A percentile compares a stretch with the other conserved stretches of the same genome.
Conservation (phyloP, 2,797 vertebrate species). For the Neosalanx taihuensis region DNA sequence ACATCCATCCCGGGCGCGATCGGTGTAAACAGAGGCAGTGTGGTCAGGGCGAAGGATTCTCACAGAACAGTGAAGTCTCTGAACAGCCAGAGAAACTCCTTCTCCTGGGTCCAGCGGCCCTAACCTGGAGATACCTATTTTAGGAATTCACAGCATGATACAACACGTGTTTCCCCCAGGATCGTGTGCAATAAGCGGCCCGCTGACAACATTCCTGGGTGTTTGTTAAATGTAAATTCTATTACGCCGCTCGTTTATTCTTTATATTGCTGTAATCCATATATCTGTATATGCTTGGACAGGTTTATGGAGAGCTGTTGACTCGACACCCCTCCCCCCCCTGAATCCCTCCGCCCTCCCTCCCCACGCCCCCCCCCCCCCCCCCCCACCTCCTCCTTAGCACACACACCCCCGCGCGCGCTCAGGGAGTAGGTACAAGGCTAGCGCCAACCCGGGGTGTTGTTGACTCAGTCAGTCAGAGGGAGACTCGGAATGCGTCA, state of each 20-base stretch:
- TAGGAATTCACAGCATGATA: not conserved
- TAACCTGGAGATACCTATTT: not conserved
- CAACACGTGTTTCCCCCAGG: not conserved
- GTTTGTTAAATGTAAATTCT: not conserved
- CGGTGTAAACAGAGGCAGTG: not conserved
- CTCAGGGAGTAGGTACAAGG: not conserved
- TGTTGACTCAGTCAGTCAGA: conserved; percentile 65
- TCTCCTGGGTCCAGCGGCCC: not conserved
- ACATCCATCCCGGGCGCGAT: not conserved
- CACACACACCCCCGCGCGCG: not conserved
- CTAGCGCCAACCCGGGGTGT: conserved; percentile 40
- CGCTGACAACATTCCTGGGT: not conserved
- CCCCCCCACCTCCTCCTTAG: too few species aligned
- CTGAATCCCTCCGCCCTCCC: too few species aligned
- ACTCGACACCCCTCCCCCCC: too few species aligned
- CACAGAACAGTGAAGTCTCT: not conserved
- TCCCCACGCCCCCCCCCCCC: too few species aligned
- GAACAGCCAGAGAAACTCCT: not conserved
- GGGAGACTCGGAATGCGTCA: conserved; percentile 58
- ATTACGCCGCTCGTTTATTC: not conserved
- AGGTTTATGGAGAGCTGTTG: too few species aligned
- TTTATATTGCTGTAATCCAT: too few species aligned
- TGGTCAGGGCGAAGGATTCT: not conserved
- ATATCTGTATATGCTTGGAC: too few species aligned
- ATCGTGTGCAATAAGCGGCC: not conserved